Conservation (phyloP, 2,888 invertebrate species). For the Stenolophus ochropezus region DNA sequence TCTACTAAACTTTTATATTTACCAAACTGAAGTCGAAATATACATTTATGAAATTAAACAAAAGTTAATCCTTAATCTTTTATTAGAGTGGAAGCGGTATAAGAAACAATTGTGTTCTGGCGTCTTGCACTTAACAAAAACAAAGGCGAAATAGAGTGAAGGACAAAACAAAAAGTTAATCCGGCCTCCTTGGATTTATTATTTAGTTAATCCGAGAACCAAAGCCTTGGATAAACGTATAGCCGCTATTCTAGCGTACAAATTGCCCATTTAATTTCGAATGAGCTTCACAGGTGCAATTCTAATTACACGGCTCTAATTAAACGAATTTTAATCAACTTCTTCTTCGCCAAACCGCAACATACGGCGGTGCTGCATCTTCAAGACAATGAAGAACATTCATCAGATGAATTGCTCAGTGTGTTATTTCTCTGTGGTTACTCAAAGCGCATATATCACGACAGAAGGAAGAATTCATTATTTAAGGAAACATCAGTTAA, state of each 20-base stretch:
- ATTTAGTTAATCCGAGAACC: constrained; percentile 44
- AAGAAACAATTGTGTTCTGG: background rate
- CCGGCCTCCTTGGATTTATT: constrained; percentile 46
- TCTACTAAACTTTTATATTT: too few species aligned
- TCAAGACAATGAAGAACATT: background rate
- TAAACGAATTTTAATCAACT: constrained; percentile 48
- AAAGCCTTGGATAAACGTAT: constrained; percentile 29
- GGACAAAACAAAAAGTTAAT: constrained; percentile 42
- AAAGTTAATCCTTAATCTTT: background rate
- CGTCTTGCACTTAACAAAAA: constrained; percentile 1
- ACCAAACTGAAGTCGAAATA: too few species aligned
- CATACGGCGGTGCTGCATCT: constrained; percentile 12
- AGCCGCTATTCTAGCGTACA: constrained; percentile 46
- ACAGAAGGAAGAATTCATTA: background rate
- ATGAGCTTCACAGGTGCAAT: constrained; percentile 47
- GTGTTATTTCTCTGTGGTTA: background rate
- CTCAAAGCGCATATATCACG: background rate
- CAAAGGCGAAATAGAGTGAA: constrained; percentile 33
- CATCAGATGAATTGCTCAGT: background rate
- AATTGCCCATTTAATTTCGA: constrained; percentile 52
- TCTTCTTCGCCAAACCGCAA: constrained; percentile 10
- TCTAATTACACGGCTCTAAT: constrained; percentile 45
- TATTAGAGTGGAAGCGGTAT: background rate
- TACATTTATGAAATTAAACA: too few species aligned
- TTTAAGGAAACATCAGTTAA: background rate